Evolutionary conservation across 2,797 vertebrate species (phyloP).

Genomic region (Typhlichthys eigenmanni): DNA sequence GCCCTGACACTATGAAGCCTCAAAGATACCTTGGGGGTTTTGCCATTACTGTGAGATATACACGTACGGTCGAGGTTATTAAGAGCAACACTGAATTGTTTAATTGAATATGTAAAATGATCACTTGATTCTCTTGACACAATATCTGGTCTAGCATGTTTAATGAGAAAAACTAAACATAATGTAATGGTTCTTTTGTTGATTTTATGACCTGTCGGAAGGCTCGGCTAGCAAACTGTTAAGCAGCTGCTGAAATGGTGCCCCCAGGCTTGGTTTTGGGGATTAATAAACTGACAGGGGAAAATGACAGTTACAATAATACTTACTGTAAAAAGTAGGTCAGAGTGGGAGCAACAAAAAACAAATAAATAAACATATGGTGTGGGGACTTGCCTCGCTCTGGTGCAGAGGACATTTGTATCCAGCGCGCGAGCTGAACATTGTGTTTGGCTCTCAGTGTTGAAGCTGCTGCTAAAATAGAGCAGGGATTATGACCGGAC

Average conservation of each 20-base stretch:
- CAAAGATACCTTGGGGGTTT: slow-evolving; percentile 44
- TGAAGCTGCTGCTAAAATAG: slow-evolving; percentile 73
- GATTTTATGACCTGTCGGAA: slow-evolving; percentile 47
- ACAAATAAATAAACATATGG: slow-evolving; percentile 30
- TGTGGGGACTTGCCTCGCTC: slow-evolving; percentile 68
- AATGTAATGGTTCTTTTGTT: slow-evolving; percentile 29
- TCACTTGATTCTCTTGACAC: slow-evolving; percentile 15
- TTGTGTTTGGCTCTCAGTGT: slow-evolving; percentile 75
- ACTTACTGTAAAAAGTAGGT: slow-evolving; percentile 81
- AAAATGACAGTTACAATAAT: slow-evolving; percentile 82
- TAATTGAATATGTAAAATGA: slow-evolving; percentile 53
- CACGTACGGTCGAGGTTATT: slow-evolving; percentile 57
- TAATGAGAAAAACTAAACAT: too few relatives aligned
- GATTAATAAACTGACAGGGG: slow-evolving; percentile 82
- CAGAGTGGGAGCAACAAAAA: slow-evolving; percentile 53
- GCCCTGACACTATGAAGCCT: slow-evolving; percentile 47
- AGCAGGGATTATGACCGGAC: slow-evolving; percentile 73
- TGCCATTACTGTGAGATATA: slow-evolving; percentile 35
- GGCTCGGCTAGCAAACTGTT: slow-evolving; percentile 63
- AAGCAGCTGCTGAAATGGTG: slow-evolving; percentile 73
- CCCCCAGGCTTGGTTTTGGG: slow-evolving; percentile 73
- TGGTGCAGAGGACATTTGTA: slow-evolving; percentile 73
- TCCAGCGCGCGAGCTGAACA: slow-evolving; percentile 67
- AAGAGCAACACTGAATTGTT: slow-evolving; percentile 39
- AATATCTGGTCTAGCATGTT: slow-evolving; percentile 30